A percentile compares a stretch with the other conserved stretches of the same genome.
Conservation (phyloP, 2,888 invertebrate species). For the Junonia oenone region DNA sequence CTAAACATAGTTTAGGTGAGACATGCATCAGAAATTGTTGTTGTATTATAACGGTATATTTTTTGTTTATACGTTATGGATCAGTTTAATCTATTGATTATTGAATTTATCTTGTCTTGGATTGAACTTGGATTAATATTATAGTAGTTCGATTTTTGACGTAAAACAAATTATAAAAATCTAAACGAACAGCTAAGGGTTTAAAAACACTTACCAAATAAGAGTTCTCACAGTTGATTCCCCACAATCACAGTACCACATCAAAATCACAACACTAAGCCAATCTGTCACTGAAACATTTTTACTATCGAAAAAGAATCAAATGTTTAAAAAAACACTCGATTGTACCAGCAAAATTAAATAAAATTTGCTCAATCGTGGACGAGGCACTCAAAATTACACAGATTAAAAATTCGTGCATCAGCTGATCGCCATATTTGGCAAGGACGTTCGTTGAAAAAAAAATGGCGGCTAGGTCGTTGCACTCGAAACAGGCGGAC, state of each 20-base stretch:
- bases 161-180: no score
- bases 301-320: not conserved
- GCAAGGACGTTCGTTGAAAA: constrained; percentile 59
- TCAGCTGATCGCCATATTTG: constrained; percentile 58
- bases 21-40: no score
- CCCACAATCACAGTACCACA: constrained; percentile 13
- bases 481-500: constrained; percentile 51
- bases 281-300: constrained; percentile 6
- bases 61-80: no score
- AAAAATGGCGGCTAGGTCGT: constrained; percentile 53
- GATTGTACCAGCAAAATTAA: not conserved
- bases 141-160: no score
- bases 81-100: no score
- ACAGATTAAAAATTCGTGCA: constrained; percentile 33
- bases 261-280: constrained; percentile 12
- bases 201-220: no score
- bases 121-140: no score
- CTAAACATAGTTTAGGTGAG: no score
- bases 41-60: no score
- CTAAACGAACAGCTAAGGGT: no score
- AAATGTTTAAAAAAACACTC: not conserved
- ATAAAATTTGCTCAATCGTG: not conserved
- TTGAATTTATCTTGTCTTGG: no score
- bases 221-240: constrained; percentile 4
- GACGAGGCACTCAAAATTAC: constrained; percentile 19